These are phyloP conservation scores for Labeo catla DNA, from an alignment of 2,113 vertebrate species.

Conservation along the genomic window DNA sequence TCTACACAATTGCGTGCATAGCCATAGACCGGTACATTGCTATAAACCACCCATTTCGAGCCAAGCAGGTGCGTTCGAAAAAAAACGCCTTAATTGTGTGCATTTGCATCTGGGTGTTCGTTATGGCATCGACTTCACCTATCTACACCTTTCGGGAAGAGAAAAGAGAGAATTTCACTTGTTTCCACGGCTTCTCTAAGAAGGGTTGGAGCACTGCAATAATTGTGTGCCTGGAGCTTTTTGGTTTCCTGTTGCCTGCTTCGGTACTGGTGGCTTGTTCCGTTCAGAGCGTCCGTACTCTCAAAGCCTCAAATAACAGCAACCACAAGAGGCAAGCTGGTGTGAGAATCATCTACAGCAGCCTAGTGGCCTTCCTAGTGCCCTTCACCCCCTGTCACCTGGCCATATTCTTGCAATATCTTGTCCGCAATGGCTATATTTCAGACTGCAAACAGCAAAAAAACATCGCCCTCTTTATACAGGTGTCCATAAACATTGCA, in stretches of 20 bases:
- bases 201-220: constrained; percentile 73
- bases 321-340: constrained; percentile 64
- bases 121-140: constrained; percentile 70
- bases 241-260: constrained; percentile 86
- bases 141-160: constrained; percentile 66
- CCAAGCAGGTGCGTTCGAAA: constrained; percentile 77
- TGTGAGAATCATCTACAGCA: constrained; percentile 81
- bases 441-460: constrained; percentile 67
- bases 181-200: constrained; percentile 81
- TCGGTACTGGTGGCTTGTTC: constrained; percentile 81
- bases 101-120: constrained; percentile 75
- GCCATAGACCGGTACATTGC: constrained; percentile 85
- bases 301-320: constrained; percentile 62
- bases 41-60: constrained; percentile 79
- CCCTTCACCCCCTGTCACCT: constrained; percentile 89
- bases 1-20: constrained; percentile 88
- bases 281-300: constrained; percentile 71
- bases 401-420: constrained; percentile 84
- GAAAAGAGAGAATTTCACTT: constrained; percentile 34
- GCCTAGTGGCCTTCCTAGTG: constrained; percentile 82
- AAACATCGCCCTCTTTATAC: constrained; percentile 84
- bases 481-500: constrained; percentile 82
- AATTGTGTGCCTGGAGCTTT: constrained; percentile 78
- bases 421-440: constrained; percentile 81
- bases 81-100: constrained; percentile 71